Evolutionary conservation across 2,888 invertebrate species (phyloP).

Genomic region (Cantharis nigra): DNA sequence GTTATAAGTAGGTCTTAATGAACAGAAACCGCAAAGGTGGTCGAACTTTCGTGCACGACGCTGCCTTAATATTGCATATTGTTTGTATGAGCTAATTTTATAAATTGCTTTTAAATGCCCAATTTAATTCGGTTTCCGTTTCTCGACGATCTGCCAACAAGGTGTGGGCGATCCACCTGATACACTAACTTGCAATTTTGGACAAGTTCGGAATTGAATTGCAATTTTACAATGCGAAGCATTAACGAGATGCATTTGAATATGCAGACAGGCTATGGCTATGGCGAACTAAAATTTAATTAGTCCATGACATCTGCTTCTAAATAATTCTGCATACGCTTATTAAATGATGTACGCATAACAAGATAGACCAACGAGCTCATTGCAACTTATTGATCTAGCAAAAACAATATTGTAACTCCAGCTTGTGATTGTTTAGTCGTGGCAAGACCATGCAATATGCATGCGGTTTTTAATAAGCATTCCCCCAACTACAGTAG

Average conservation of each 20-base stretch:
- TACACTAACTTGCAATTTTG: not conserved
- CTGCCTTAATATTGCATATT: conserved; percentile 33
- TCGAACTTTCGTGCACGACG: conserved; percentile 15
- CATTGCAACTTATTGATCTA: conserved; percentile 23
- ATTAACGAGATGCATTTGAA: not conserved
- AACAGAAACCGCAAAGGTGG: conserved; percentile 15
- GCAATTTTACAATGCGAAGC: not conserved
- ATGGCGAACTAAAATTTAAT: not conserved
- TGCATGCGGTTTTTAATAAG: conserved; percentile 51
- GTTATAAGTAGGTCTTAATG: conserved; percentile 18
- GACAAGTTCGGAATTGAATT: not conserved
- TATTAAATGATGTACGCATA: conserved; percentile 5
- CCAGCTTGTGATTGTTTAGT: conserved; percentile 35
- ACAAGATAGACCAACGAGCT: conserved; percentile 6
- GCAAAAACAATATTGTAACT: conserved; percentile 23
- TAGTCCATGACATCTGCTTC: not conserved
- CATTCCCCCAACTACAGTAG: conserved; percentile 37
- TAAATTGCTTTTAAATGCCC: conserved; percentile 33
- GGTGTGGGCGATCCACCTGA: not conserved
- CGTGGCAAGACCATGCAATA: conserved; percentile 43
- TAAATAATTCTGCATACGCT: not conserved
- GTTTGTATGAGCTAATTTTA: conserved; percentile 32
- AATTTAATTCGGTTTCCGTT: conserved; percentile 26
- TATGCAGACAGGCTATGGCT: not conserved
- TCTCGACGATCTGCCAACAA: conserved; percentile 6